Evolutionary conservation across 2,797 vertebrate species (phyloP).

Genomic region (Macropus fuliginosus): DNA sequence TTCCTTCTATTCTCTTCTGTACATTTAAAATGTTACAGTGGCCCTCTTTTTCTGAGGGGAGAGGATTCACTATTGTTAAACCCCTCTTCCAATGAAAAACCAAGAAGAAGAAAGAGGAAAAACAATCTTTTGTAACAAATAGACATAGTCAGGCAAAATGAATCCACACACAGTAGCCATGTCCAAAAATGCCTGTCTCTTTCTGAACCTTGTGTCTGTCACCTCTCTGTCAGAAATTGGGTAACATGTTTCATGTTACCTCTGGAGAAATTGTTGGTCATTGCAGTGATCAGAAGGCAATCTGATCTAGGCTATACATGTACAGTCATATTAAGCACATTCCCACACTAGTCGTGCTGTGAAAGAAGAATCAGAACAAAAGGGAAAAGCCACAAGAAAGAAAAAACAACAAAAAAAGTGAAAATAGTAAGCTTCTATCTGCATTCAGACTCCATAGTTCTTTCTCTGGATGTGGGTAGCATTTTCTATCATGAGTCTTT

Average conservation of each 20-base stretch:
- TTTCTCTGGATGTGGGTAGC: no score
- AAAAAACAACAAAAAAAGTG: no score
- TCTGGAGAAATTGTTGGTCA: not conserved
- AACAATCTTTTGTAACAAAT: not conserved
- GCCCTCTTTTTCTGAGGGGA: not conserved
- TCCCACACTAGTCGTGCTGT: no score
- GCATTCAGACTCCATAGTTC: no score
- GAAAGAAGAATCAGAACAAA: no score
- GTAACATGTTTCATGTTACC: not conserved
- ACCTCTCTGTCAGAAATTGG: not conserved
- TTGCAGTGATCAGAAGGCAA: not conserved
- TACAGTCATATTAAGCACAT: no score
- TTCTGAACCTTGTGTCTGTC: not conserved
- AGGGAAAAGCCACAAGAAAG: no score
- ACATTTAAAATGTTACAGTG: not conserved
- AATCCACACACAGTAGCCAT: not conserved
- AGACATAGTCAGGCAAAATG: not conserved
- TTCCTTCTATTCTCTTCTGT: not conserved
- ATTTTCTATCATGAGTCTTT: no score
- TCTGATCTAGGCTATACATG: no score
- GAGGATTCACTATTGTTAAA: not conserved
- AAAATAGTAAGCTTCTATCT: no score
- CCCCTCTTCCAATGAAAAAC: no score
- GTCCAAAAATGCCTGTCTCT: not conserved
- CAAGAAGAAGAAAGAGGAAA: no score